Evolutionary conservation across 2,797 vertebrate species (phyloP).

Genomic region (Lagothrix lagotricha): DNA sequence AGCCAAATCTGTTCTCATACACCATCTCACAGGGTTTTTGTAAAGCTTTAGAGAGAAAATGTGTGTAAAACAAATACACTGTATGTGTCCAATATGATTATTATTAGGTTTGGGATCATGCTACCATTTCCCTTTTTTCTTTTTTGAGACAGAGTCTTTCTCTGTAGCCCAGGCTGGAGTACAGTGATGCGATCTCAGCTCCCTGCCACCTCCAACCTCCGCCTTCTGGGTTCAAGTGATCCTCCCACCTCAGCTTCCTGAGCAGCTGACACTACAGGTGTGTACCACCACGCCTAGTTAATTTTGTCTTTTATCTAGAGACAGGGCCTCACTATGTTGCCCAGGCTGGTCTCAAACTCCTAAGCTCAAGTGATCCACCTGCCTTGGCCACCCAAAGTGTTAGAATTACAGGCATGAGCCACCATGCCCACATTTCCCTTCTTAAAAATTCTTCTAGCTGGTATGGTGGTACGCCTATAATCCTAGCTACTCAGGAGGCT

Average conservation of each 20-base stretch:
- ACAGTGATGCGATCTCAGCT: not conserved
- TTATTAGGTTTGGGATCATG: not conserved
- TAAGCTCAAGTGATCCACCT: not conserved
- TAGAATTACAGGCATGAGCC: not conserved
- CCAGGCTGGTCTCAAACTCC: not conserved
- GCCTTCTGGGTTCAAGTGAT: not conserved
- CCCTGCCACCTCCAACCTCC: not conserved
- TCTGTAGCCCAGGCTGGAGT: not conserved
- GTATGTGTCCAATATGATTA: not conserved
- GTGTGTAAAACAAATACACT: not conserved
- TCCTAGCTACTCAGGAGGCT: not conserved
- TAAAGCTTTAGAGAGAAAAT: not conserved
- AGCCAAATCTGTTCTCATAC: not conserved
- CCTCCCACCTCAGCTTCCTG: not conserved
- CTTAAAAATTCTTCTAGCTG: not conserved
- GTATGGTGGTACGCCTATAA: not conserved
- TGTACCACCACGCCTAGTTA: not conserved
- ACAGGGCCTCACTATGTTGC: not conserved
- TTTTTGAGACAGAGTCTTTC: not conserved
- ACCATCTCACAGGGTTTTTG: not conserved
- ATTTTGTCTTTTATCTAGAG: not conserved
- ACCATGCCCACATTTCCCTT: not conserved
- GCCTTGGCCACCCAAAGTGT: not conserved
- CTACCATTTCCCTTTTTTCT: not conserved
- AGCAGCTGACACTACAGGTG: not conserved